A percentile compares a stretch with the other conserved stretches of the same genome.
Conservation (phyloP, 2,113 vertebrate genomes). For the Vicugna pacos region DNA sequence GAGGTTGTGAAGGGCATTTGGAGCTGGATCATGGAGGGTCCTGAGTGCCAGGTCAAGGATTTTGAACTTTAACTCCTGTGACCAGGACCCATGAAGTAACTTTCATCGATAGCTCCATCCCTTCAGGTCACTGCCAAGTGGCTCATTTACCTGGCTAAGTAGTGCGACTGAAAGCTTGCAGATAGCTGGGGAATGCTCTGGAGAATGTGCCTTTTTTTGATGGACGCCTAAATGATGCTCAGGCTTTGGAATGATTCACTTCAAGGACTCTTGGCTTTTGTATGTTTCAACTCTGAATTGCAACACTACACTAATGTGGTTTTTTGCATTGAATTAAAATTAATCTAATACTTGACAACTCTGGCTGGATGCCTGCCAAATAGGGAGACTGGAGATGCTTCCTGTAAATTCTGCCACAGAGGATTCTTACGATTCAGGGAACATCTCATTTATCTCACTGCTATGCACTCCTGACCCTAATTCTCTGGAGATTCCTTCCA, state of each 20-base stretch:
- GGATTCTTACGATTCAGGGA: constrained; percentile 83
- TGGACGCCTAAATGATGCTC: constrained; percentile 72
- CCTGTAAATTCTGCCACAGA: constrained; percentile 82
- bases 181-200: constrained; percentile 43
- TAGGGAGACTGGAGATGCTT: constrained; percentile 77
- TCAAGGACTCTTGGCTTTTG: constrained; percentile 81
- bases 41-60: neutral
- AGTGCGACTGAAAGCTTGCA: neutral
- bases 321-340: constrained; percentile 84
- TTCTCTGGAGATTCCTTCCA: constrained; percentile 72
- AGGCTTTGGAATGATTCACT: constrained; percentile 75
- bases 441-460: constrained; percentile 82
- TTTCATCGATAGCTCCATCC: neutral
- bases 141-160: constrained; percentile 61
- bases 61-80: constrained; percentile 38
- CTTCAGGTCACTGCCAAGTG: constrained; percentile 56
- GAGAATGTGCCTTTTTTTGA: constrained; percentile 64
- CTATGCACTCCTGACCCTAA: constrained; percentile 74
- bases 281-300: constrained; percentile 81
- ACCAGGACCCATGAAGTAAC: neutral
- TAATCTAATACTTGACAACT: constrained; percentile 86
- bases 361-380: constrained; percentile 81
- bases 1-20: neutral
- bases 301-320: constrained; percentile 80
- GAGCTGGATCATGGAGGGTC: neutral